These are phyloP conservation scores for Actinia tenebrosa DNA, from an alignment of 64 coral and sea anemone genomes.

Conservation along the genomic window DNA sequence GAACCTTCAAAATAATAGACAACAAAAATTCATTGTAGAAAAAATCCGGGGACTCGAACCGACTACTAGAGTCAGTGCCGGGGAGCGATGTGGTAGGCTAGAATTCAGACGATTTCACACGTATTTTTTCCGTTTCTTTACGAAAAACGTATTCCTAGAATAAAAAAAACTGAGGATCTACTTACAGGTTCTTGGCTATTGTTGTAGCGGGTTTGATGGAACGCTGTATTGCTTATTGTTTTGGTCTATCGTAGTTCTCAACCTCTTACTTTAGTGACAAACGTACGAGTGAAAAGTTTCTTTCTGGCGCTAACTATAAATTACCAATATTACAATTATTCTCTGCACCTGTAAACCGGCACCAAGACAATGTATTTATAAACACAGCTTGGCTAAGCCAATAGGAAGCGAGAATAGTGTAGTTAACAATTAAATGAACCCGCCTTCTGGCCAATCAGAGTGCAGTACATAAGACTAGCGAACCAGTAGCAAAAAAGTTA, in stretches of 20 bases:
- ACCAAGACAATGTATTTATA: slow-evolving; percentile 78
- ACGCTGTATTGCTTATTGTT: slow-evolving; percentile 3
- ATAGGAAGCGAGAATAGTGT: slow-evolving; percentile 42
- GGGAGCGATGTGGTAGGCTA: neutral
- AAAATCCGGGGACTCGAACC: slow-evolving; percentile 2
- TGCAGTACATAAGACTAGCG: slow-evolving; percentile 23
- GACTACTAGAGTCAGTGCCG: neutral
- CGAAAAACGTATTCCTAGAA: neutral
- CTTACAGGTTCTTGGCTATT: neutral
- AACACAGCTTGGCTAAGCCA: slow-evolving; percentile 71
- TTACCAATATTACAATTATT: slow-evolving; percentile 99
- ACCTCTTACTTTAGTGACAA: slow-evolving; percentile 45
- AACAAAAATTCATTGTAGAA: slow-evolving; percentile 4
- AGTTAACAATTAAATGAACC: slow-evolving; percentile 96
- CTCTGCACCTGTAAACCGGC: slow-evolving; percentile 92
- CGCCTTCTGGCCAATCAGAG: slow-evolving; percentile 51
- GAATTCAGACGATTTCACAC: neutral
- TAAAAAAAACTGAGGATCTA: neutral
- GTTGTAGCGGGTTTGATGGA: neutral
- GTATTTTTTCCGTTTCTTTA: neutral
- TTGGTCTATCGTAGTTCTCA: neutral
- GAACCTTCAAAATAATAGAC: slow-evolving; percentile 49
- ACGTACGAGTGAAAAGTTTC: slow-evolving; percentile 80
- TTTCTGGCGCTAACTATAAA: slow-evolving; percentile 99
- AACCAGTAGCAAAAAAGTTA: slow-evolving; percentile 68